A percentile compares a stretch with the other conserved stretches of the same genome.
phyloP scores from a whole-genome alignment of 2,113 vertebrate species.

The Raphicerus campestris region DNA sequence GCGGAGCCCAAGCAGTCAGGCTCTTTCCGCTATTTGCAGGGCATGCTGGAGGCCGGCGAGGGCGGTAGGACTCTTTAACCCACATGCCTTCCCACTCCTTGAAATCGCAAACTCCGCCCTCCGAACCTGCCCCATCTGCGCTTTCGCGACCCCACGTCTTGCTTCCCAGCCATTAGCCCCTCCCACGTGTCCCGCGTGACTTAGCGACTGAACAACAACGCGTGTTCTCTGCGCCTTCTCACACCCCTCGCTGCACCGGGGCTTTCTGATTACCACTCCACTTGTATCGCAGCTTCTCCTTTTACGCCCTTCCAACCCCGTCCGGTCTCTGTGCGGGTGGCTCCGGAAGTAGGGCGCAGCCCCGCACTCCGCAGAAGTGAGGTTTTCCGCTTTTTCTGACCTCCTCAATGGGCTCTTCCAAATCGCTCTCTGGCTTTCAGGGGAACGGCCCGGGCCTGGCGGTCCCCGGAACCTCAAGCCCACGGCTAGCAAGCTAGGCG shows the following conservation, averaged over 20 bases:
- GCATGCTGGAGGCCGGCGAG: constrained; percentile 94
- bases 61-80: constrained; percentile 83
- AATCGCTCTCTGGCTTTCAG: constrained; percentile 74
- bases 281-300: fast-evolving
- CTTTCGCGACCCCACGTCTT: neutral
- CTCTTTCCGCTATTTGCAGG: constrained; percentile 96
- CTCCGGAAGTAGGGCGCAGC: neutral
- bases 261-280: neutral
- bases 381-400: neutral
- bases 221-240: fast-evolving
- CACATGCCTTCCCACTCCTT: neutral
- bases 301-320: neutral
- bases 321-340: neutral
- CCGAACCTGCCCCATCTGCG: fast-evolving
- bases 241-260: neutral
- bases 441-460: constrained; percentile 80
- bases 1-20: constrained; percentile 95
- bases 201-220: neutral
- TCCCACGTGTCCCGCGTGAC: neutral
- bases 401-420: neutral
- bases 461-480: constrained; percentile 86
- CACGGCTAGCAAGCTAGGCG: constrained; percentile 85
- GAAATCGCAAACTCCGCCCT: too few species aligned
- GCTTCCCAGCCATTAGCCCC: neutral
- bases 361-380: neutral